Percentiles rank a stretch among this genome's conserved stretches.
Conservation (phyloP, 2,888 invertebrate species). For the Tachina grossa region DNA sequence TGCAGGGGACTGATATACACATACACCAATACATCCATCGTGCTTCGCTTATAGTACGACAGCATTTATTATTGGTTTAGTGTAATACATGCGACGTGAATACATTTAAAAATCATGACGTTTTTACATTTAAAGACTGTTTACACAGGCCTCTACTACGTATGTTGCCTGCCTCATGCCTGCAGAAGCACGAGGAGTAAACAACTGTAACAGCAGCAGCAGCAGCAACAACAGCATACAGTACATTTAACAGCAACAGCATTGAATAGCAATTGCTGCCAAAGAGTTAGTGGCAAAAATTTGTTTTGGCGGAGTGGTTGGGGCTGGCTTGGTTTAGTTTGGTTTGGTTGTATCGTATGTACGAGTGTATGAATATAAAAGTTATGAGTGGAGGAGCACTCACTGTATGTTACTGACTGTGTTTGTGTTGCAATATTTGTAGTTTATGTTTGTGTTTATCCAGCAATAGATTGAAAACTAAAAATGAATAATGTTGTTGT, state of each 20-base stretch:
- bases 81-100: too few relatives aligned
- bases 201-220: background rate
- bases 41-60: too few relatives aligned
- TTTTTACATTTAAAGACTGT: too few relatives aligned
- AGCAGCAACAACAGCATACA: constrained; percentile 2
- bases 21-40: too few relatives aligned
- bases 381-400: constrained; percentile 32
- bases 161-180: background rate
- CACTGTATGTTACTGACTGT: background rate
- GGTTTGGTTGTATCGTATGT: too few relatives aligned
- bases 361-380: constrained; percentile 1
- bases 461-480: constrained; percentile 73
- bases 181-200: constrained; percentile 19
- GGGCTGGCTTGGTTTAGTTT: too few relatives aligned
- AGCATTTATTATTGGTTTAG: too few relatives aligned
- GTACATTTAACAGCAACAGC: constrained; percentile 41
- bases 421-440: constrained; percentile 40
- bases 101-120: too few relatives aligned
- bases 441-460: constrained; percentile 47
- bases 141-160: too few relatives aligned
- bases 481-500: constrained; percentile 77
- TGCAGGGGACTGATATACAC: too few relatives aligned
- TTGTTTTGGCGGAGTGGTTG: constrained; percentile 40
- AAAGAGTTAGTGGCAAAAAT: constrained; percentile 46
- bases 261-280: constrained; percentile 52